Base-by-base conservation (phyloP, 2,113 vertebrate species). In the Euleptes europaea region DNA sequence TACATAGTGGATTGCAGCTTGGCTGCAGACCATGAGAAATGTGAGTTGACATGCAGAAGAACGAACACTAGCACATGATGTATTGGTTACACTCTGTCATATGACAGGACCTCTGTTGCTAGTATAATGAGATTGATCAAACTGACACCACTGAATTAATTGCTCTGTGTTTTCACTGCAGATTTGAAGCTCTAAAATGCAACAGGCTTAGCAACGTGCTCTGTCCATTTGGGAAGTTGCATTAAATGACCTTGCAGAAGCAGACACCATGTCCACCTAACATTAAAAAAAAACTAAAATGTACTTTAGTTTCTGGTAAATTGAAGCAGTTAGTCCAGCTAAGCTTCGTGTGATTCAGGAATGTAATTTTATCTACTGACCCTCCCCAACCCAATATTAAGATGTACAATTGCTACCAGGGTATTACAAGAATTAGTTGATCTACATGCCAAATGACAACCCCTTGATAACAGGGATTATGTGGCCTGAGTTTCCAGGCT, bases 391-490 rank as follows among this genome's bases (percentile, higher is more conserved):
- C 95, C 95, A 92, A 96, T 95, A 95, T 95, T 92, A 93, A 95
- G 92, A 96, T 91, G 91, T 95, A 90, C 88, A 94, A 95, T 95
- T 95, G 94, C 92, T 96, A 94, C 94, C 92, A 87, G 95, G 95
- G 95, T 96, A 97, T 95, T 89, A 92, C 95, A 97, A 96, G 92
- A 95, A 96, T 95, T 92, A 94, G 93, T 95, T 97, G 96, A 96
- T 96, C 95, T 95, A 95, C 95, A 96, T 96, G 96, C 92, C 90
- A 96, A 97, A 96, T 94, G 96, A 95, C 96, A 96, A 88, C 90
- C 92, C 91, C 95, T 94, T 95, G 95, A 96, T 96, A 96, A 94
- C 93, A 90, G 90, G 95, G 96, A 96, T 96, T 96, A 95, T 92
- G 88, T 87, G 92, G 92, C 92, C 92, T 96, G 96, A 95, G 90